Conservation (phyloP, 1,140 invertebrate species). For the Drosophila aff. region DNA sequence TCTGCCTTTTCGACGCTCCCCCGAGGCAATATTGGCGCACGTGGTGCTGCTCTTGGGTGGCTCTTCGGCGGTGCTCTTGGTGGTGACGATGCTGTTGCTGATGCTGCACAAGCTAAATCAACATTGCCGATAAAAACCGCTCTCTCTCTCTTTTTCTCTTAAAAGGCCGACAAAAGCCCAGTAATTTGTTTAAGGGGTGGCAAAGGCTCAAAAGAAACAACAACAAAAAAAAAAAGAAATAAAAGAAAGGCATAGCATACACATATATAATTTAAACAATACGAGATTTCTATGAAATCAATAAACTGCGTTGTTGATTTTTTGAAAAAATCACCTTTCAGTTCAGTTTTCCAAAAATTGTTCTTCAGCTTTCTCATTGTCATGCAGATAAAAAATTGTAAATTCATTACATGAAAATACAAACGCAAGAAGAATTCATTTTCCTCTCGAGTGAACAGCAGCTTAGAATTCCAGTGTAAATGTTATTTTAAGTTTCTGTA, state of each 20-base stretch:
- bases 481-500: slow-evolving; percentile 19
- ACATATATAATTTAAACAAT: slow-evolving; percentile 3
- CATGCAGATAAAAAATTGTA: slow-evolving; percentile 10
- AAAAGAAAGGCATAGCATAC: neutral
- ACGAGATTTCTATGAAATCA: neutral
- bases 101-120: slow-evolving; percentile 15
- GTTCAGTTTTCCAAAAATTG: neutral
- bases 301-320: slow-evolving; percentile 15
- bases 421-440: slow-evolving; percentile 11
- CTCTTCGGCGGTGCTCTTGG: slow-evolving; percentile 9
- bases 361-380: neutral
- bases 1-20: slow-evolving; percentile 19
- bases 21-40: slow-evolving; percentile 14
- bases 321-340: neutral
- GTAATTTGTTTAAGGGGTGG: slow-evolving; percentile 18
- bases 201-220: neutral
- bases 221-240: neutral
- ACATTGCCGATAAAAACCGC: slow-evolving; percentile 12
- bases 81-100: slow-evolving; percentile 10
- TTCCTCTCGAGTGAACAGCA: slow-evolving; percentile 8
- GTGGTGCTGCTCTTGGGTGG: slow-evolving; percentile 13
- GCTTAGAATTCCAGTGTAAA: slow-evolving; percentile 10
- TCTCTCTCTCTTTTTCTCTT: neutral
- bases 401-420: slow-evolving; percentile 15
- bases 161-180: slow-evolving; percentile 2